These are phyloP conservation scores for Drosophila histrio DNA, from an alignment of 2,888 invertebrate species.

Conservation along the genomic window DNA sequence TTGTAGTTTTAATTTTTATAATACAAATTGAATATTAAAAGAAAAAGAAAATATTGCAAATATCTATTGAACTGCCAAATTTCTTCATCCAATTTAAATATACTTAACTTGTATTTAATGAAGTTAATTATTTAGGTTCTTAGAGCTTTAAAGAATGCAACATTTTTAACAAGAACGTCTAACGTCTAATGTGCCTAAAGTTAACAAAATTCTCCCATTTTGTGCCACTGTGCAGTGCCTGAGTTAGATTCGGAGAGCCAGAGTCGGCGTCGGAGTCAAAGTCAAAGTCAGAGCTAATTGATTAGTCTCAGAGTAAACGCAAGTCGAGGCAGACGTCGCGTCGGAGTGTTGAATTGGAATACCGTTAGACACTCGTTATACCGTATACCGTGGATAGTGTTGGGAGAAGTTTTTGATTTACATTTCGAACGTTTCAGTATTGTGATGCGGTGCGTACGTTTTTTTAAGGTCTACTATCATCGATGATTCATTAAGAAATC, in stretches of 20 bases:
- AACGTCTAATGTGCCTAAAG: no score
- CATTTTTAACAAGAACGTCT: no score
- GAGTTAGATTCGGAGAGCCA: constrained; percentile 4
- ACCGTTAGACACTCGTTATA: constrained; percentile 21
- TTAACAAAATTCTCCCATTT: neutral
- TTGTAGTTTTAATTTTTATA: no score
- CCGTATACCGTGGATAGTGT: neutral
- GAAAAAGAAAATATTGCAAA: no score
- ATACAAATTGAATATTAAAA: no score
- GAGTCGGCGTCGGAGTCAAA: neutral
- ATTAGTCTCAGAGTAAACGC: constrained; percentile 61
- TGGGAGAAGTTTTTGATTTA: constrained; percentile 31
- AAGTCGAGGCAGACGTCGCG: constrained; percentile 33
- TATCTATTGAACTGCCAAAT: no score
- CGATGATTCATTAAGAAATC: constrained; percentile 54
- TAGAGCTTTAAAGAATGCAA: no score
- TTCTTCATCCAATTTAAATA: no score
- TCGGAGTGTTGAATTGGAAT: constrained; percentile 6
- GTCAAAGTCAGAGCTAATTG: constrained; percentile 49
- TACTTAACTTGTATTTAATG: no score
- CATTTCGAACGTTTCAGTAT: constrained; percentile 32
- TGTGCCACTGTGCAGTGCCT: constrained; percentile 2
- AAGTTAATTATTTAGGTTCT: no score
- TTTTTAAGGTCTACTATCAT: neutral
- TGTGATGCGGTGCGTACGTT: constrained; percentile 22